Base-by-base conservation (phyloP, 2,113 vertebrate species). In the Rhynchopsitta pachyrhyncha region DNA sequence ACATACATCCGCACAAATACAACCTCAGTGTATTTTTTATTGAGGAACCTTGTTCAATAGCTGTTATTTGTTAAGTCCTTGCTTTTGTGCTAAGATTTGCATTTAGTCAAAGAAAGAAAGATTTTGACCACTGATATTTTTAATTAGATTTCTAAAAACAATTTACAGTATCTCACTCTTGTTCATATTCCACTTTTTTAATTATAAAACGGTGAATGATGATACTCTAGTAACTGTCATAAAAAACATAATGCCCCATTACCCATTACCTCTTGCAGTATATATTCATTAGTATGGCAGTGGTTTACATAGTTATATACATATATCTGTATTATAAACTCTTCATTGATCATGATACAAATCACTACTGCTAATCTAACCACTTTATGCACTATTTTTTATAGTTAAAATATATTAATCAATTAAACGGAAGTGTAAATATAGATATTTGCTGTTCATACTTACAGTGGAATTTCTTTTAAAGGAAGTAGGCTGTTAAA, bases 381-480 rank as follows among this genome's bases (percentile, higher is more conserved):
- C 57, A 25, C n/a, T 89, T 93, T 35, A 55, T 1, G 3, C 49
- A 49, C 73, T 69, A 33, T 59, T 94, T 62, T 59, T 92, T 49
- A 70, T 84, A 88, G 78, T 64, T 93, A 90, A 95, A 97, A 96
- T 92, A 37, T 93, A 91, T 96, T 96, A 95, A 33, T 93, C 88
- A 87, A 85, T 95, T 97, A 97, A 95, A 94, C 81, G 92, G 94
- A 97, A 95, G 74, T 96, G 88, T 88, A 97, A 96, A 97, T 97
- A 96, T 84, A 97, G 76, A 73, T 76, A 64, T 83, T 82, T 87
- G n/a, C 4, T 37, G 71, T 96, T 97, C 97, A 79, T 92, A 78
- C 69, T 88, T 87, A 53, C 53, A 90, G 90, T 75, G 59, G 60
- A 91, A 10, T 71, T 82, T 93, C 75, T 94, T 93, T 92, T 85